These are phyloP conservation scores for Drosophila formosana DNA, from an alignment of 2,888 invertebrate species.

Conservation along the genomic window DNA sequence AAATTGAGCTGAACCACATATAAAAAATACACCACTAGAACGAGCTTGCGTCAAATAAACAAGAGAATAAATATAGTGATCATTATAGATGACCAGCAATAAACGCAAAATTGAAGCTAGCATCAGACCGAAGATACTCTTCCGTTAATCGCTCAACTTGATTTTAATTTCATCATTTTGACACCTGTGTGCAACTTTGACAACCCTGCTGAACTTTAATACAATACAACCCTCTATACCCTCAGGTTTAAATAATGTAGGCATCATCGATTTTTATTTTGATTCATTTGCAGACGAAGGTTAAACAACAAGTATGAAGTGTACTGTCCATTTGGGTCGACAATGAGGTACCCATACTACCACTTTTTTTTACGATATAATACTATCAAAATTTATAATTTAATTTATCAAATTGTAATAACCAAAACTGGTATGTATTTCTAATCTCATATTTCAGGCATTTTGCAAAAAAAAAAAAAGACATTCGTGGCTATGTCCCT, in stretches of 20 bases:
- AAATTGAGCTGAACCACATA: slow-evolving; percentile 66
- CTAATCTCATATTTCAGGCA: too few relatives aligned
- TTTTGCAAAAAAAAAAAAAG: too few relatives aligned
- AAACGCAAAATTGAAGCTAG: slow-evolving; percentile 25
- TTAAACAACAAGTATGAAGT: neutral
- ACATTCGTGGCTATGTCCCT: too few relatives aligned
- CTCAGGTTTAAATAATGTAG: slow-evolving; percentile 11
- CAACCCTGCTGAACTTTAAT: slow-evolving; percentile 6
- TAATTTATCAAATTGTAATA: too few relatives aligned
- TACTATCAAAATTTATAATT: too few relatives aligned
- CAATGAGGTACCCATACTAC: neutral
- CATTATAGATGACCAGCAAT: slow-evolving; percentile 63
- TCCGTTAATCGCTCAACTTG: too few relatives aligned
- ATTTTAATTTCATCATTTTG: too few relatives aligned
- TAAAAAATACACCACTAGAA: slow-evolving; percentile 44
- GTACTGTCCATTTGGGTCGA: neutral
- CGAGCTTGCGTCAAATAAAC: slow-evolving; percentile 63
- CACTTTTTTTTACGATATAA: too few relatives aligned
- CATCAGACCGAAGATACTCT: neutral
- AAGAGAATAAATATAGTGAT: slow-evolving; percentile 6
- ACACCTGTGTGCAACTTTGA: slow-evolving; percentile 1
- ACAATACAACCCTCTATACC: neutral
- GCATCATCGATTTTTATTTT: slow-evolving; percentile 35
- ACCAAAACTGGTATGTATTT: too few relatives aligned
- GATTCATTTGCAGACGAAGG: slow-evolving; percentile 33